Conservation (phyloP, 2,888 invertebrate species). For the Drepanosiphum platanoidis region DNA sequence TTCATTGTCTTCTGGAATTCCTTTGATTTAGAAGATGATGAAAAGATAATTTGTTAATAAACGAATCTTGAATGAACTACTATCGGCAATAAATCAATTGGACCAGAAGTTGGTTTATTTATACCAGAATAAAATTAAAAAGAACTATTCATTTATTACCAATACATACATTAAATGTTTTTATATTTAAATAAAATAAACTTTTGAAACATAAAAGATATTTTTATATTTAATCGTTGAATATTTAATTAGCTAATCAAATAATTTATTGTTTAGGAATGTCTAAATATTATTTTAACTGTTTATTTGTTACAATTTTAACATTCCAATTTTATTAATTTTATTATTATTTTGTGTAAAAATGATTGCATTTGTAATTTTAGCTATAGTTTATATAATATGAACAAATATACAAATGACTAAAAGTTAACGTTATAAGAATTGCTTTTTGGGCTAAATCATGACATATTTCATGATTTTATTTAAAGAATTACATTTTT, state of each 20-base stretch:
- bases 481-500: not conserved
- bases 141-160: not conserved
- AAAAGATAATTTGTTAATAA: conserved; percentile 51
- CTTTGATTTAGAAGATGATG: conserved; percentile 31
- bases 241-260: not conserved
- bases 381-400: not conserved
- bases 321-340: not conserved
- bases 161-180: not conserved
- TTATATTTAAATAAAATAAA: not conserved
- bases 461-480: not conserved
- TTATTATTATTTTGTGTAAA: not conserved
- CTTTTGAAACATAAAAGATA: not conserved
- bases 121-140: not conserved
- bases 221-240: not conserved
- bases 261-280: not conserved
- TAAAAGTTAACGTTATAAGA: not conserved
- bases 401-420: not conserved
- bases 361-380: too few species aligned
- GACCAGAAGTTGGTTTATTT: not conserved
- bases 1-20: conserved; percentile 56
- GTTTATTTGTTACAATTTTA: not conserved
- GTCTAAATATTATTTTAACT: not conserved
- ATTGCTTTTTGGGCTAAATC: not conserved
- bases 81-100: conserved; percentile 45
- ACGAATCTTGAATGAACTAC: conserved; percentile 53